Conservation (phyloP, 2,888 invertebrate genomes). For the Orthosia incerta region DNA sequence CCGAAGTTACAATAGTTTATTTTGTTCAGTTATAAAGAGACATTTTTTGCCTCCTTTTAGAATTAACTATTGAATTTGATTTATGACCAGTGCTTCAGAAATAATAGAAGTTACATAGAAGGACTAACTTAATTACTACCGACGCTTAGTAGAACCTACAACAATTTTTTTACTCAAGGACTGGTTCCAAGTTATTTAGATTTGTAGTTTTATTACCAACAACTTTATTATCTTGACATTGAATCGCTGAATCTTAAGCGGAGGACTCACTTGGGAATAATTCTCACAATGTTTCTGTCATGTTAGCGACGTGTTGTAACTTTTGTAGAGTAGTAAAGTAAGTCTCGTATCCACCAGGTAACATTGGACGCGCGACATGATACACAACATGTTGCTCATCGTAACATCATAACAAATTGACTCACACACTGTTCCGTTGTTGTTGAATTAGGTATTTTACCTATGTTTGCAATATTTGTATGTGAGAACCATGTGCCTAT, state of each 20-base stretch:
- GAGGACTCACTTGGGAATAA: neutral
- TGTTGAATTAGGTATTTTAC: too few relatives aligned
- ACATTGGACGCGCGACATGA: too few relatives aligned
- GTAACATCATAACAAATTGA: too few relatives aligned
- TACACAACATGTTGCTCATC: too few relatives aligned
- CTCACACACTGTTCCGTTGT: too few relatives aligned
- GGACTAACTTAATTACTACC: conserved; percentile 22
- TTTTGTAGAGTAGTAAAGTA: neutral
- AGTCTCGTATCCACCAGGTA: too few relatives aligned
- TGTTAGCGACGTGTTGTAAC: too few relatives aligned
- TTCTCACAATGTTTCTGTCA: neutral
- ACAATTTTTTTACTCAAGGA: conserved; percentile 30
- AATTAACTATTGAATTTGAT: neutral
- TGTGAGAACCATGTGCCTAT: too few relatives aligned
- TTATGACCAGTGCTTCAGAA: conserved; percentile 8
- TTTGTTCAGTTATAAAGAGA: too few relatives aligned
- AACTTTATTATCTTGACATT: neutral
- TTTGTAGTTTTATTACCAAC: conserved; percentile 32
- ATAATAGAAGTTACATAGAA: conserved; percentile 11
- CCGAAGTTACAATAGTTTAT: too few relatives aligned
- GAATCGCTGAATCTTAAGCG: neutral
- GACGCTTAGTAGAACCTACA: conserved; percentile 10
- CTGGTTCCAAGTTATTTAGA: conserved; percentile 13
- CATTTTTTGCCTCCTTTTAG: neutral
- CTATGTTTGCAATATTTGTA: too few relatives aligned